These are phyloP conservation scores for Brenthis hecate DNA, from an alignment of 2,888 invertebrate genomes.

Conservation along the genomic window DNA sequence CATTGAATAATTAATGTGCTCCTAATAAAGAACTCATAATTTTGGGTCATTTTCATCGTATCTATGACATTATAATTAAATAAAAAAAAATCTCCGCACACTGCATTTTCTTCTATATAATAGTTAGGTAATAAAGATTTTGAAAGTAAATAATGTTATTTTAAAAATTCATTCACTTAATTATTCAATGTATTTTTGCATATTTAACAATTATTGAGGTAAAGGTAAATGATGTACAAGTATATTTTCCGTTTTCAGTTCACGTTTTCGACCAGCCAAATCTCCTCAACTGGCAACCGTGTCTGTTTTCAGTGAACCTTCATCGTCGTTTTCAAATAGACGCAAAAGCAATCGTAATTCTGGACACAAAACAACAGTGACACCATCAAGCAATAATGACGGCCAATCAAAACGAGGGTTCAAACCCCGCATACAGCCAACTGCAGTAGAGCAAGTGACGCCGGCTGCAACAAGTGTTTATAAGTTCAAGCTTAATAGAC, in stretches of 20 bases:
- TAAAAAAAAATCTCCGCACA: too few relatives aligned
- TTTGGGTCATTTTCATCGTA: too few relatives aligned
- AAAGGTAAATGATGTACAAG: constrained; percentile 7
- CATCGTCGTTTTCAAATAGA: constrained; percentile 77
- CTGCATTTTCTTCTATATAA: neutral
- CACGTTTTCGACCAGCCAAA: constrained; percentile 74
- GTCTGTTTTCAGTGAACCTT: constrained; percentile 85
- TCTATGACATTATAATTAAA: too few relatives aligned
- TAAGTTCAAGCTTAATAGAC: constrained; percentile 91
- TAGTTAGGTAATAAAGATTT: neutral
- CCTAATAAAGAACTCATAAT: too few relatives aligned
- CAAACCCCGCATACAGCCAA: constrained; percentile 85
- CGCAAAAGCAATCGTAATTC: constrained; percentile 76
- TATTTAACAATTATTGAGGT: neutral
- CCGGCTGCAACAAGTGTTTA: constrained; percentile 84
- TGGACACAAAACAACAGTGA: constrained; percentile 69
- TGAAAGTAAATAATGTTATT: too few relatives aligned
- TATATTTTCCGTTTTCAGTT: constrained; percentile 68
- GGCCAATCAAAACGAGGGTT: constrained; percentile 83
- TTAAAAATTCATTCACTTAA: neutral
- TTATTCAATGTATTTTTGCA: constrained; percentile 3
- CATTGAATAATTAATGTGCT: neutral
- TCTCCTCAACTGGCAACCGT: constrained; percentile 84
- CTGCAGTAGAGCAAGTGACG: constrained; percentile 79
- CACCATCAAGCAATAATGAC: constrained; percentile 68